phyloP scores from a whole-genome alignment of 2,797 vertebrate genomes.

The Microcaecilia unicolor region DNA sequence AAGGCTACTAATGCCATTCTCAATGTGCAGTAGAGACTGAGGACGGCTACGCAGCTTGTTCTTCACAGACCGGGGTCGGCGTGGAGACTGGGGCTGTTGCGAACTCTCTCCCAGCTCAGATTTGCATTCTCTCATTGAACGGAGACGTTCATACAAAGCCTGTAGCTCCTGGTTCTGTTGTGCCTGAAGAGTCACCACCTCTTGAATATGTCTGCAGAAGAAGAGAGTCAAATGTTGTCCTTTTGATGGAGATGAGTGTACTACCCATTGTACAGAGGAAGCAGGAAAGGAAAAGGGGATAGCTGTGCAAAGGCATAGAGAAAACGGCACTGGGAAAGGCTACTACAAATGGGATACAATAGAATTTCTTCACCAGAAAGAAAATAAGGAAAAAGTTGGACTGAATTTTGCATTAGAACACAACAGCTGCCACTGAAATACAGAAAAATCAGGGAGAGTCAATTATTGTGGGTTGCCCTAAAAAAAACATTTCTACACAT shows the following conservation, averaged over 20 bases:
- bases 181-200: constrained; percentile 79
- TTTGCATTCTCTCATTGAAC: constrained; percentile 65
- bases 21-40: constrained; percentile 64
- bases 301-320: background rate
- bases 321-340: too few relatives aligned
- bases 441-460: too few relatives aligned
- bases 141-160: constrained; percentile 76
- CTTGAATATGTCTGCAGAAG: constrained; percentile 74
- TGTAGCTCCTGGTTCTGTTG: constrained; percentile 83
- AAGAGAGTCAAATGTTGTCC: background rate
- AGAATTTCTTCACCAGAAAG: too few relatives aligned
- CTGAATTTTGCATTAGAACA: too few relatives aligned
- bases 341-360: too few relatives aligned
- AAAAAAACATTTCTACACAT: too few relatives aligned
- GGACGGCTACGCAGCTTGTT: constrained; percentile 67
- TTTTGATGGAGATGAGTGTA: background rate
- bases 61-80: constrained; percentile 69
- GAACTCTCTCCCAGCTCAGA: constrained; percentile 52
- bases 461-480: too few relatives aligned
- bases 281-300: background rate
- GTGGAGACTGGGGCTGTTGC: constrained; percentile 62
- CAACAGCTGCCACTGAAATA: too few relatives aligned
- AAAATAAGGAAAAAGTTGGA: too few relatives aligned
- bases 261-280: background rate
- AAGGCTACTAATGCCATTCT: constrained; percentile 51